A percentile compares a stretch with the other conserved stretches of the same genome.
Conservation (phyloP, 1,140 invertebrate genomes). For the Octopus bimaculoides region DNA sequence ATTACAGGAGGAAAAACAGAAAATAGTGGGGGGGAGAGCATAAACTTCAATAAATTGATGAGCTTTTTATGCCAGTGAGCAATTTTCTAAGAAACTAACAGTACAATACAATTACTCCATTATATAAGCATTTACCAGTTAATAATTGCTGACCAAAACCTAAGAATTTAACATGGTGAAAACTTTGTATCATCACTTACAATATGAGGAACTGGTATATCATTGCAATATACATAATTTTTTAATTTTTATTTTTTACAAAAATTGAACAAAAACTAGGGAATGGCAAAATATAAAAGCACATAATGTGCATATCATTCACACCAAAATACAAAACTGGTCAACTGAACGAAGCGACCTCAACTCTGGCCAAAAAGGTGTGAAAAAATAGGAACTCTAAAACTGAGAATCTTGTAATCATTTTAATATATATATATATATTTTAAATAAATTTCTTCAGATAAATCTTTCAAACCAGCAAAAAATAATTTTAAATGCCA, state of each 20-base stretch:
- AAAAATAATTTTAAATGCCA: constrained; percentile 17
- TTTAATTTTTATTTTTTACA: constrained; percentile 17
- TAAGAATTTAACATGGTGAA: neutral
- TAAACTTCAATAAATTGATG: too few relatives aligned
- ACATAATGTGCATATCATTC: constrained; percentile 16
- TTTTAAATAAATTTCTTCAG: constrained; percentile 20
- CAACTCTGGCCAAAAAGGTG: constrained; percentile 5
- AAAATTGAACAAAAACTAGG: constrained; percentile 36
- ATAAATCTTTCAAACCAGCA: constrained; percentile 22
- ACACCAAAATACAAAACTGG: constrained; percentile 14
- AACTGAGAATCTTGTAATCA: constrained; percentile 13
- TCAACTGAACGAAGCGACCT: neutral
- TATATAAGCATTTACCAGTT: neutral
- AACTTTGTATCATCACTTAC: neutral
- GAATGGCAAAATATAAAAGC: constrained; percentile 39
- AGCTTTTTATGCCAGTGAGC: neutral
- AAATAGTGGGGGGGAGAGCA: neutral
- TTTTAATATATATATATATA: constrained; percentile 15
- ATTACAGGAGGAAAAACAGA: neutral
- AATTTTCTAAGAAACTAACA: neutral
- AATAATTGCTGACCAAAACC: constrained; percentile 11
- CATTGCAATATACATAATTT: constrained; percentile 26
- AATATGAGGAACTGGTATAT: constrained; percentile 21
- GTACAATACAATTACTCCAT: neutral
- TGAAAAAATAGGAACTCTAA: constrained; percentile 25